Evolutionary conservation across 2,113 vertebrate species (phyloP).

Genomic region (Grantiella picta): DNA sequence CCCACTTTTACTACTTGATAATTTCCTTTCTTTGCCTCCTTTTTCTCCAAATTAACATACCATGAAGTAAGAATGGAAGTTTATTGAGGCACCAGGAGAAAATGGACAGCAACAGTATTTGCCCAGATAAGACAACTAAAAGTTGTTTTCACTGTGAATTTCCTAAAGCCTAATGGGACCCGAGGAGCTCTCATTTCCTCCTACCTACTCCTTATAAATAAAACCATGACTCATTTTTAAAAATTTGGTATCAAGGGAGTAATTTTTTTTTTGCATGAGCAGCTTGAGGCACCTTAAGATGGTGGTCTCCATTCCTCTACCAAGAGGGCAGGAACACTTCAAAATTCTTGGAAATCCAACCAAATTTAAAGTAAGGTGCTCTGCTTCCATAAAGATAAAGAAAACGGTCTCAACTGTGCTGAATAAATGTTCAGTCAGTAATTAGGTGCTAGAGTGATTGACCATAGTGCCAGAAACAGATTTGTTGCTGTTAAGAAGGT

Average conservation of each 20-base stretch:
- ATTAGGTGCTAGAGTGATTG: background rate
- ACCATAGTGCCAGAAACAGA: background rate
- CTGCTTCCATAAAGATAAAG: background rate
- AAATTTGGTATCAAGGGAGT: constrained; percentile 48
- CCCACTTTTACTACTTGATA: background rate
- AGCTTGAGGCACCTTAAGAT: constrained; percentile 5
- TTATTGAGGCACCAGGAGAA: background rate
- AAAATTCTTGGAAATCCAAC: background rate
- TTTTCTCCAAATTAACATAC: background rate
- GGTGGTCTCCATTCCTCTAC: background rate
- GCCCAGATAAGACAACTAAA: background rate
- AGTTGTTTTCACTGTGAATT: background rate
- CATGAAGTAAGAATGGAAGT: background rate
- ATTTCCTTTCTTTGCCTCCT: background rate
- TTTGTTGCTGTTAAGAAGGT: background rate
- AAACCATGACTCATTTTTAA: constrained; percentile 54
- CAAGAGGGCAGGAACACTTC: background rate
- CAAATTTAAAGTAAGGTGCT: background rate
- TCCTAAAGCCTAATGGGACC: constrained; percentile 31
- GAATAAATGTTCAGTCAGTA: background rate
- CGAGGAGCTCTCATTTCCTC: constrained; percentile 42
- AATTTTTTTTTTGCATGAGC: background rate
- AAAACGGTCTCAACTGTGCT: background rate
- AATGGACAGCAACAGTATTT: background rate
- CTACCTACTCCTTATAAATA: constrained; percentile 56